A percentile compares a stretch with the other conserved stretches of the same genome.
Evolutionary conservation across 2,888 invertebrate genomes (phyloP).

Genomic region (Amblyteles armatorius): DNA sequence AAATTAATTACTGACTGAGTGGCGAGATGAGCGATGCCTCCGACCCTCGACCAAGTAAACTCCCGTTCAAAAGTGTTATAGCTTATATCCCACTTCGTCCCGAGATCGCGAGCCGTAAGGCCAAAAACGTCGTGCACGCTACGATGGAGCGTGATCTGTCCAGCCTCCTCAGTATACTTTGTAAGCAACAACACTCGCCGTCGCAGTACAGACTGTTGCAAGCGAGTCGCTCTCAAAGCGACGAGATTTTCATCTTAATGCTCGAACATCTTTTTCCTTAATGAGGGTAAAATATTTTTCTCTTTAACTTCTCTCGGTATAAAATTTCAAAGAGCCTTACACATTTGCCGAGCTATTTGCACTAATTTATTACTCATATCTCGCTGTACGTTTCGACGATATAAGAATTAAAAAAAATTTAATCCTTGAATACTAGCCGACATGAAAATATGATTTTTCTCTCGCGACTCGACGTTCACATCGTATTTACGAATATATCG

Average conservation of each 20-base stretch:
- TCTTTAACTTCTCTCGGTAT: background rate
- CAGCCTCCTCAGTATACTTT: background rate
- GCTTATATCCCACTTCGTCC: constrained; percentile 10
- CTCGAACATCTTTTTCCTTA: background rate
- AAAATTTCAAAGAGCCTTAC: background rate
- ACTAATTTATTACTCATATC: background rate
- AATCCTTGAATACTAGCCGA: background rate
- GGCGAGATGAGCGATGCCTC: constrained; percentile 75
- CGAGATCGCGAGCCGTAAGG: background rate
- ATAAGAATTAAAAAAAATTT: background rate
- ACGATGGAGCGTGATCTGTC: constrained; percentile 2
- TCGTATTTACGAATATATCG: background rate
- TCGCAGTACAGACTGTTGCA: background rate
- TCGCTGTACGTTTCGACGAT: constrained; percentile 16
- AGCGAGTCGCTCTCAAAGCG: background rate
- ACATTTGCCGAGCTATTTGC: constrained; percentile 5
- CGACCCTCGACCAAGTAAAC: constrained; percentile 62
- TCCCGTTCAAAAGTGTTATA: constrained; percentile 47
- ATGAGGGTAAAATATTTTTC: constrained; percentile 1
- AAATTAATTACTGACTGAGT: constrained; percentile 79
- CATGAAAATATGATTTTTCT: constrained; percentile 4
- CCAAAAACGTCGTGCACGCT: background rate
- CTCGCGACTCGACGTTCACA: background rate
- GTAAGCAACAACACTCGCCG: background rate
- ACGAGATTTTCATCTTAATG: constrained; percentile 27